Evolutionary conservation across 2,888 invertebrate species (phyloP), one percentile per base, ranked within the genome.

Genomic region (Orthosia cruda): DNA sequence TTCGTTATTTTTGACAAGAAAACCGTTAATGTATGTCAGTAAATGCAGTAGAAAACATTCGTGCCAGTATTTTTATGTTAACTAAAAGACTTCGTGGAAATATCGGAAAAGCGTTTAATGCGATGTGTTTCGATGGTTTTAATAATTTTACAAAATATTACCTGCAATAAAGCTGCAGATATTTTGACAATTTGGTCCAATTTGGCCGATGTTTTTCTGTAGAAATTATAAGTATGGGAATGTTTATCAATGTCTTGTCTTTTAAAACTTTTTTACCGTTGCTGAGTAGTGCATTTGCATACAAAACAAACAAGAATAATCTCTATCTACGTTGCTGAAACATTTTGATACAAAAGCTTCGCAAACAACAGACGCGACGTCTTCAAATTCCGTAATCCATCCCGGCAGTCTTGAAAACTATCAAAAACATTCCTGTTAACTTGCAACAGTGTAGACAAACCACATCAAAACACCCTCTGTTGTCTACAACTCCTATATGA

Each of bases 391-490:
- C 54, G 23, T 63, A 55, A 32, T 49, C 49, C 16, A 16, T 32
- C n/a, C 54, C 20, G 0, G 13, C 26, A 58, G 66, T 50, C 77
- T 81, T 74, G 52, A 66, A 83, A 72, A 67, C 65, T 80, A 73
- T 61, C 77, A 65, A 63, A 59, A 69, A 83, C 80, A 79, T 83
- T 84, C 81, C 47, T 16, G 7, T 58, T 40, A 74, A 74, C 54
- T 81, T 65, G 79, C 62, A 80, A 70, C 64, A 54, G 18, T 49
- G 59, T 61, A 78, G 26, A 71, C 23, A n/a, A 67, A 68, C 80
- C 74, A 84, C 81, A 62, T 63, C 73, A 83, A 69, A 82, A 73
- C 69, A 40, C 47, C 40, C 52, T 32, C 58, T 74, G 55, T 49
- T 69, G 74, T 80, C 54, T 67, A 67, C 66, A 64, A 72, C 54